phyloP scores from a whole-genome alignment of 2,797 vertebrate species.

The Coreius guichenoti region DNA sequence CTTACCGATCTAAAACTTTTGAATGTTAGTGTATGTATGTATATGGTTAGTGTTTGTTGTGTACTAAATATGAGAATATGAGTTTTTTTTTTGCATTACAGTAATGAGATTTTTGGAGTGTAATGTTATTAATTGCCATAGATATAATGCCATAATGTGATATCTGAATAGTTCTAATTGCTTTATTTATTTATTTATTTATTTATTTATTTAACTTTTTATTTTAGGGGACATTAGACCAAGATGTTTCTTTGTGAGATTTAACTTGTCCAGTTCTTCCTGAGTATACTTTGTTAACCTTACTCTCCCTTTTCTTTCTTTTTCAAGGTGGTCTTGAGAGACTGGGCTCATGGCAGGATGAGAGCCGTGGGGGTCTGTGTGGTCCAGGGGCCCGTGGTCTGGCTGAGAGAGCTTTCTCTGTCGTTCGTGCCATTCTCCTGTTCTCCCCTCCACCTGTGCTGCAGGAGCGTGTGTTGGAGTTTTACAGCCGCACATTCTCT shows the following conservation, averaged over 20 bases:
- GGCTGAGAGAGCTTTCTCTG: slow-evolving; percentile 86
- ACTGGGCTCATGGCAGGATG: slow-evolving; percentile 84
- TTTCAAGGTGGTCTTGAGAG: slow-evolving; percentile 82
- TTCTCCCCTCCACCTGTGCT: slow-evolving; percentile 87
- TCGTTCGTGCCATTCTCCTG: slow-evolving; percentile 90
- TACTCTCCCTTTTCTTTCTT: not conserved
- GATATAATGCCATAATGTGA: not conserved
- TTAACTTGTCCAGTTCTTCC: not conserved
- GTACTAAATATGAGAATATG: not conserved
- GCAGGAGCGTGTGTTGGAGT: slow-evolving; percentile 87
- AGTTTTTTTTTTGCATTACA: not conserved
- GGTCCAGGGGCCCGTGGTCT: slow-evolving; percentile 82
- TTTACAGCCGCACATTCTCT: slow-evolving; percentile 91
- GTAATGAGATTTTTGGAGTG: not conserved
- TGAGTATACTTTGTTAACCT: not conserved
- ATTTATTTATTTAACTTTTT: not conserved
- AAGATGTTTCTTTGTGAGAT: not conserved
- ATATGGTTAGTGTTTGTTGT: not conserved
- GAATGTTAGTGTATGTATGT: too few relatives aligned
- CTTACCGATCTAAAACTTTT: too few relatives aligned
- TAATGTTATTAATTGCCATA: not conserved
- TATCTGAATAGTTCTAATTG: not conserved
- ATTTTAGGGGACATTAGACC: not conserved
- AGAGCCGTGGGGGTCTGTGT: slow-evolving; percentile 69
- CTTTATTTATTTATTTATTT: not conserved